A percentile compares a stretch with the other conserved stretches of the same genome.
phyloP scores from a whole-genome alignment of 2,797 vertebrate species.

The Tragelaphus oryx region DNA sequence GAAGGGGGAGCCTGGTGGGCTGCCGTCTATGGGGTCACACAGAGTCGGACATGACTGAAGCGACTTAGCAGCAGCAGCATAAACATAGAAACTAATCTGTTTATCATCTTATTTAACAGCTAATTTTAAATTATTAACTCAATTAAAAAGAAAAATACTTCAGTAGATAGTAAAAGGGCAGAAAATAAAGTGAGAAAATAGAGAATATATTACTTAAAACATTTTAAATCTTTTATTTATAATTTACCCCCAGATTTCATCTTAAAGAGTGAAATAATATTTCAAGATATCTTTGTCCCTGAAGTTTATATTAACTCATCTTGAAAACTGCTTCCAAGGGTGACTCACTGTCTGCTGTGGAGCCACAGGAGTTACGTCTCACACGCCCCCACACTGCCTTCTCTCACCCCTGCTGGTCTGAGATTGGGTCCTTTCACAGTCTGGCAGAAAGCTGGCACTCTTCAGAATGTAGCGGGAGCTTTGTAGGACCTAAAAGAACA shows the following conservation, averaged over 20 bases:
- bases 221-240: neutral
- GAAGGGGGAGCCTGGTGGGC: too few species aligned
- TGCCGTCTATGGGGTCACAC: too few species aligned
- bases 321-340: neutral
- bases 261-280: neutral
- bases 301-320: neutral
- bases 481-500: neutral
- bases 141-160: slow-evolving; percentile 1
- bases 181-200: neutral
- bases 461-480: neutral
- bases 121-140: neutral
- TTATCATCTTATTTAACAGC: neutral
- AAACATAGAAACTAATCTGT: neutral
- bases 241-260: neutral
- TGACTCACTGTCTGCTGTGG: neutral
- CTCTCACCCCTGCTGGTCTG: neutral
- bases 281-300: neutral
- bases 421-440: neutral
- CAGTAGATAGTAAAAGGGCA: neutral
- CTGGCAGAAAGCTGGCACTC: neutral
- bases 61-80: neutral
- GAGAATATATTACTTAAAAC: neutral
- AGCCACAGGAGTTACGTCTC: neutral
- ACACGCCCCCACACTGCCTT: neutral
- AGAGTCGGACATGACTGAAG: too few species aligned